Evolutionary conservation across 2,113 vertebrate species (phyloP).

Genomic region (Antigone vipio): DNA sequence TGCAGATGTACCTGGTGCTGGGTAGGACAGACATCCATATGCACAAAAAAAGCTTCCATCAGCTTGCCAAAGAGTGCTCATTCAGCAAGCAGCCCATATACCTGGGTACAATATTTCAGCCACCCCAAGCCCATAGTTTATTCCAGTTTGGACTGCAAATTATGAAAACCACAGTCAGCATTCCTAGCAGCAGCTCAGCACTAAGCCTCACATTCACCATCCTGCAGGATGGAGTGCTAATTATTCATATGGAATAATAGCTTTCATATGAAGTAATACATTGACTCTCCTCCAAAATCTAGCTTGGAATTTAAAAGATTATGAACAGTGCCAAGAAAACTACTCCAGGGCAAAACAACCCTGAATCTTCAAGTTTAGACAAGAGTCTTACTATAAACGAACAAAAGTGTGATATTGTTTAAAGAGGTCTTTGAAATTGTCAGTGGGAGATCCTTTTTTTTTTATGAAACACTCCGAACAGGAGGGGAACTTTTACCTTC

Average conservation of each 20-base stretch:
- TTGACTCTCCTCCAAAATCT: constrained; percentile 59
- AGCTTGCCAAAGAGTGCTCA: accelerated
- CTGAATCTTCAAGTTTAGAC: constrained; percentile 59
- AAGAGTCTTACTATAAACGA: constrained; percentile 60
- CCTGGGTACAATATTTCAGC: background rate
- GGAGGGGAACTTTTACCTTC: constrained; percentile 23
- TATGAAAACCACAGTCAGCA: background rate
- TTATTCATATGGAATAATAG: constrained; percentile 44
- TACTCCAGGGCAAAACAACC: constrained; percentile 59
- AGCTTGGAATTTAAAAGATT: constrained; percentile 57
- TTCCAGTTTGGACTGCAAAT: background rate
- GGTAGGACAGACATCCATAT: background rate
- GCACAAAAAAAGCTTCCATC: background rate
- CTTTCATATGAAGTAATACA: constrained; percentile 46
- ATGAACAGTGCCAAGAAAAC: constrained; percentile 37
- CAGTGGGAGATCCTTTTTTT: constrained; percentile 21
- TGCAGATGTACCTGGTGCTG: background rate
- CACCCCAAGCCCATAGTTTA: background rate
- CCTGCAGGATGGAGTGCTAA: constrained; percentile 4
- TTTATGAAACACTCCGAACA: background rate
- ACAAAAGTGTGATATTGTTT: constrained; percentile 52
- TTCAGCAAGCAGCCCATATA: background rate
- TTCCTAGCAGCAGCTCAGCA: background rate
- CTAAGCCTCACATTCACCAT: background rate
- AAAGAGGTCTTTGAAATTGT: constrained; percentile 61